Percentiles rank a stretch among this genome's conserved stretches.
These are phyloP conservation scores for Poecilia gillii DNA, from an alignment of 2,797 vertebrate genomes.

Conservation along the genomic window DNA sequence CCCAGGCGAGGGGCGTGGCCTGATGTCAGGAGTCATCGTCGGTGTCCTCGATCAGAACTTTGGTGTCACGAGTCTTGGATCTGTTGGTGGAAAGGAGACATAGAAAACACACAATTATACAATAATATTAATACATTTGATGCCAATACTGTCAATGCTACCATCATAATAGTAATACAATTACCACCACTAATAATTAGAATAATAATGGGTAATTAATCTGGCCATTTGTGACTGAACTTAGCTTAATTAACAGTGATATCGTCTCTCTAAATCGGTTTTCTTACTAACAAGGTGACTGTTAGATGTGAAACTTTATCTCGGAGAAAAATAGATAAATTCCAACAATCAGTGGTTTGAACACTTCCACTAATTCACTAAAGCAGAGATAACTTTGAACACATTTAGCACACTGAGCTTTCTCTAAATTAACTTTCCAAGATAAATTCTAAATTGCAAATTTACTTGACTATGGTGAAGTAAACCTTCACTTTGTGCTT, in stretches of 20 bases:
- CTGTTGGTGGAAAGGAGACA: constrained; percentile 66
- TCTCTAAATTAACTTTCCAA: not conserved
- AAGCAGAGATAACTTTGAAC: not conserved
- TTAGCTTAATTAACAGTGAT: not conserved
- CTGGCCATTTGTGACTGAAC: not conserved
- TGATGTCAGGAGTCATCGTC: constrained; percentile 95
- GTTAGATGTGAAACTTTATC: not conserved
- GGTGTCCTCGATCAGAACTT: constrained; percentile 97
- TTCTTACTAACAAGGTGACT: not conserved
- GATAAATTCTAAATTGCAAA: not conserved
- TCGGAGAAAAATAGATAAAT: not conserved
- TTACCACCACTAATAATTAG: not conserved
- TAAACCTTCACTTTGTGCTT: not conserved
- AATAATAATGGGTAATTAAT: not conserved
- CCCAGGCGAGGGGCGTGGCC: constrained; percentile 83
- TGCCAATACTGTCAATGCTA: not conserved
- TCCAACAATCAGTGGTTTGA: not conserved
- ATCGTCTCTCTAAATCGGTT: not conserved
- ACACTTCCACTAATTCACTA: not conserved
- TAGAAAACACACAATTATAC: not conserved
- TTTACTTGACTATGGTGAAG: not conserved
- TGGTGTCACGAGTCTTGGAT: constrained; percentile 94
- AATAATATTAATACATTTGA: not conserved
- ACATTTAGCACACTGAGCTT: not conserved
- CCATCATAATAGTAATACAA: not conserved